These are phyloP conservation scores for Liposcelis brunnea DNA, from an alignment of 2,888 invertebrate genomes.

Conservation along the genomic window DNA sequence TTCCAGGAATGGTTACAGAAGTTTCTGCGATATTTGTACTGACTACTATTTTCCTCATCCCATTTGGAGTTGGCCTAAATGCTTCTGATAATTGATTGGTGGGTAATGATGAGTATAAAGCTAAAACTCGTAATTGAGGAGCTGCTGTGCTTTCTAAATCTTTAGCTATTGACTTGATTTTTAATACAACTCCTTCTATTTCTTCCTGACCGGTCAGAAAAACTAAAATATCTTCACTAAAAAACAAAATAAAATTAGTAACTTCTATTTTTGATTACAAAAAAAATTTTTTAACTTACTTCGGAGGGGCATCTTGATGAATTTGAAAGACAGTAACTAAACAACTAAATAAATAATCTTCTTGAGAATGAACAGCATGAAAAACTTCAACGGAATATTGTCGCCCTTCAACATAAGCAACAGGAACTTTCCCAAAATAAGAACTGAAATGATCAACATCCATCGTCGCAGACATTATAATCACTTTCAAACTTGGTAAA, in stretches of 20 bases:
- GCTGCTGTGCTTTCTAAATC: slow-evolving; percentile 19
- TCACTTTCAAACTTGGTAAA: slow-evolving; percentile 48
- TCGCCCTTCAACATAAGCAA: slow-evolving; percentile 78
- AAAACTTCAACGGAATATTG: slow-evolving; percentile 64
- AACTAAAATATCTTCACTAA: slow-evolving; percentile 73
- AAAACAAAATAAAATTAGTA: slow-evolving; percentile 22
- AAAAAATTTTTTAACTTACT: slow-evolving; percentile 34
- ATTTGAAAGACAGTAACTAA: slow-evolving; percentile 80
- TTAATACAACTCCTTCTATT: slow-evolving; percentile 69
- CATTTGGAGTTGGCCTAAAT: slow-evolving; percentile 28
- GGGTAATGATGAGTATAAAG: slow-evolving; percentile 35
- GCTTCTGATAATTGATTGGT: slow-evolving; percentile 30
- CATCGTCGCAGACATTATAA: slow-evolving; percentile 93
- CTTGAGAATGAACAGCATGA: slow-evolving; percentile 50
- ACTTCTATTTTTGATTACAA: neutral
- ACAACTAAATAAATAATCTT: slow-evolving; percentile 70
- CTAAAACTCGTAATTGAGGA: slow-evolving; percentile 53
- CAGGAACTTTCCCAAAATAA: slow-evolving; percentile 75
- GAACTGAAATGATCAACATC: slow-evolving; percentile 81
- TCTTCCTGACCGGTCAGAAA: slow-evolving; percentile 95
- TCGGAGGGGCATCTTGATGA: slow-evolving; percentile 59
- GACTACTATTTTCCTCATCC: slow-evolving; percentile 33
- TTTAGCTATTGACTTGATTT: slow-evolving; percentile 53
- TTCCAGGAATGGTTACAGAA: slow-evolving; percentile 46
- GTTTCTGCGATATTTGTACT: slow-evolving; percentile 43